Evolutionary conservation across 2,888 invertebrate genomes (phyloP).

Genomic region (Leucoma salicis): DNA sequence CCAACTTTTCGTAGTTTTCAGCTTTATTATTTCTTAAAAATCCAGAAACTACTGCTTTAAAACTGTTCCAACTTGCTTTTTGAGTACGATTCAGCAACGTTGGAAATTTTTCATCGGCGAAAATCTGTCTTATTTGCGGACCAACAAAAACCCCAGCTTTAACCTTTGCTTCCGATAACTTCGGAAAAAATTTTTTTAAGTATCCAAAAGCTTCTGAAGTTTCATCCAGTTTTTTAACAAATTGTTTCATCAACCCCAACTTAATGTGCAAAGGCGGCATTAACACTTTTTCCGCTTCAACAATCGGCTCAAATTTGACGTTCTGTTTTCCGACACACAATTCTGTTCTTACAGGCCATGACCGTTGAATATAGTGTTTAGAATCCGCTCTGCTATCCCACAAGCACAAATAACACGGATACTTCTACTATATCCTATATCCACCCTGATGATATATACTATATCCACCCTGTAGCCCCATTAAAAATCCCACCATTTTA

Average conservation of each 20-base stretch:
- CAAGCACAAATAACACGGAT: constrained; percentile 3
- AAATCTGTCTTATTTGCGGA: not conserved
- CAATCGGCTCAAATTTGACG: constrained; percentile 7
- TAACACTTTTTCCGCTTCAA: constrained; percentile 9
- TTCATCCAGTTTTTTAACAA: constrained; percentile 17
- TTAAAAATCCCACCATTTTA: constrained; percentile 1
- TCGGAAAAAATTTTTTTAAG: constrained; percentile 12
- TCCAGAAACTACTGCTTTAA: too few species aligned
- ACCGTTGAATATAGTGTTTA: not conserved
- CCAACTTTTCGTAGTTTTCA: too few species aligned
- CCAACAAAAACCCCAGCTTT: too few species aligned
- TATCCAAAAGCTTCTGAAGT: constrained; percentile 19
- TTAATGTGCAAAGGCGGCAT: constrained; percentile 23
- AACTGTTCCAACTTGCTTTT: too few species aligned
- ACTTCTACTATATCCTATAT: constrained; percentile 7
- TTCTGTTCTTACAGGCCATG: constrained; percentile 1
- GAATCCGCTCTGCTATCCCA: constrained; percentile 16
- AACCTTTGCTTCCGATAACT: too few species aligned
- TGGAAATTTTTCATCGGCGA: not conserved
- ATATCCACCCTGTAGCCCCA: constrained; percentile 4
- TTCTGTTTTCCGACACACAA: constrained; percentile 7
- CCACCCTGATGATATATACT: too few species aligned
- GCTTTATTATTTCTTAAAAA: too few species aligned
- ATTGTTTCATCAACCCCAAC: constrained; percentile 22
- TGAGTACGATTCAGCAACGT: too few species aligned